These are phyloP conservation scores for Uromys caudimaculatus DNA, from an alignment of 2,797 vertebrate species.

Conservation along the genomic window DNA sequence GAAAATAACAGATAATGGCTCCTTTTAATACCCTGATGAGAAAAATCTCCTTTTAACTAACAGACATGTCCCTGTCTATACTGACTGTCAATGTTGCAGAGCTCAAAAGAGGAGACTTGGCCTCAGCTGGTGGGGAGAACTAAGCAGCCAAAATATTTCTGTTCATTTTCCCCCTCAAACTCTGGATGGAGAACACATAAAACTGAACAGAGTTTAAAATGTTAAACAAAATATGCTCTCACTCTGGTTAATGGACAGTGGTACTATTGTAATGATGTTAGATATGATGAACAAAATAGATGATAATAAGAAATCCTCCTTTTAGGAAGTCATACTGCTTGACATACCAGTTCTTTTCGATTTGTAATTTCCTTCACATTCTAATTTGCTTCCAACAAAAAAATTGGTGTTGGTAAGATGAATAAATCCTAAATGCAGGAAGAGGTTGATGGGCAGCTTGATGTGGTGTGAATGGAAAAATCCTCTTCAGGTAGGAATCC, in stretches of 20 bases:
- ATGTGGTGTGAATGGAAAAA: conserved; percentile 77
- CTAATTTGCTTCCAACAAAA: conserved; percentile 73
- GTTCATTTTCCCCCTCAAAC: conserved; percentile 65
- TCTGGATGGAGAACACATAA: conserved; percentile 59
- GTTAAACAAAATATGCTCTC: conserved; percentile 56
- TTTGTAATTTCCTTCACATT: conserved; percentile 68
- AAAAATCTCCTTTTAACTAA: conserved; percentile 26
- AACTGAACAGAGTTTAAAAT: conserved; percentile 51
- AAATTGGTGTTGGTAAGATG: conserved; percentile 70
- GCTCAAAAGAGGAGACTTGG: conserved; percentile 72
- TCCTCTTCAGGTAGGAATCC: conserved; percentile 78
- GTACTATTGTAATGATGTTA: conserved; percentile 56
- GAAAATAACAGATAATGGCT: neutral
- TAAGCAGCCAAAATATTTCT: conserved; percentile 75
- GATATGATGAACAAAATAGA: conserved; percentile 55
- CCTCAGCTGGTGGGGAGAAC: conserved; percentile 52
- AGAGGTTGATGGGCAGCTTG: conserved; percentile 68
- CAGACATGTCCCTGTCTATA: conserved; percentile 9
- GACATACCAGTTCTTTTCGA: conserved; percentile 70
- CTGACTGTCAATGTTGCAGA: conserved; percentile 59
- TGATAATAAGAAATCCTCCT: conserved; percentile 32
- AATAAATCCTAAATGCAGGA: conserved; percentile 73
- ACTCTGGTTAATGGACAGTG: conserved; percentile 52
- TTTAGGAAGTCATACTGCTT: conserved; percentile 68
- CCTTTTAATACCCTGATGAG: neutral